A percentile compares a stretch with the other conserved stretches of the same genome.
phyloP scores from a whole-genome alignment of 2,797 vertebrate genomes.

The Leptoclinus maculatus region DNA sequence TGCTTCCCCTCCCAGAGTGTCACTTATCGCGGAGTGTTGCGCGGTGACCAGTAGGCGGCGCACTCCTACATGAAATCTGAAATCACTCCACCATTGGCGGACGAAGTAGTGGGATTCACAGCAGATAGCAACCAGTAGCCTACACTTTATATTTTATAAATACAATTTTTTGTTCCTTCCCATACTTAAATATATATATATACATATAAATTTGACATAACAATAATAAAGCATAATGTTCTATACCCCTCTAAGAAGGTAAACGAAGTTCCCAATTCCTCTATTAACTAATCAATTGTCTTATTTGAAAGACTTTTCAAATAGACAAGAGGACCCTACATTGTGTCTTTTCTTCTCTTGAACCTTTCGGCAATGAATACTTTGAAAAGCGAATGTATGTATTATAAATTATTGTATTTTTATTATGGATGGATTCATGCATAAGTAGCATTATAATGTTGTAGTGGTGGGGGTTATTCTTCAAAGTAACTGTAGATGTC shows the following conservation, averaged over 20 bases:
- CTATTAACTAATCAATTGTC: background rate
- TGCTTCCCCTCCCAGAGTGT: slow-evolving; percentile 86
- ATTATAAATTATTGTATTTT: background rate
- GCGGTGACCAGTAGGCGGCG: slow-evolving; percentile 72
- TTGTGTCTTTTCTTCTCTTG: background rate
- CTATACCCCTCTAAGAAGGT: background rate
- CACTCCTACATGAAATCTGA: slow-evolving; percentile 9
- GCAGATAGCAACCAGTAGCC: background rate
- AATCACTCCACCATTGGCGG: background rate
- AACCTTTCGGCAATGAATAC: background rate
- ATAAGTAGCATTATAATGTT: background rate
- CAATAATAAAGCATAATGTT: too few species aligned
- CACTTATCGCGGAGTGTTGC: slow-evolving; percentile 62
- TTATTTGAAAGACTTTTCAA: background rate
- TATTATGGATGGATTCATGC: background rate
- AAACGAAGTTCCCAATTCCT: background rate
- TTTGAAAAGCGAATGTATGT: background rate
- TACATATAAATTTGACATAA: too few species aligned
- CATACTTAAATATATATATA: too few species aligned
- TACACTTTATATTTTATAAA: too few species aligned
- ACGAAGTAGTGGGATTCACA: background rate
- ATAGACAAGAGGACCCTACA: background rate
- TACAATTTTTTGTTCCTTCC: too few species aligned
- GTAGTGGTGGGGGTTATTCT: too few species aligned
- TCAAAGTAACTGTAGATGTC: background rate